These are phyloP conservation scores for Pterocles burchelli DNA, from an alignment of 2,113 vertebrate species.

Conservation along the genomic window DNA sequence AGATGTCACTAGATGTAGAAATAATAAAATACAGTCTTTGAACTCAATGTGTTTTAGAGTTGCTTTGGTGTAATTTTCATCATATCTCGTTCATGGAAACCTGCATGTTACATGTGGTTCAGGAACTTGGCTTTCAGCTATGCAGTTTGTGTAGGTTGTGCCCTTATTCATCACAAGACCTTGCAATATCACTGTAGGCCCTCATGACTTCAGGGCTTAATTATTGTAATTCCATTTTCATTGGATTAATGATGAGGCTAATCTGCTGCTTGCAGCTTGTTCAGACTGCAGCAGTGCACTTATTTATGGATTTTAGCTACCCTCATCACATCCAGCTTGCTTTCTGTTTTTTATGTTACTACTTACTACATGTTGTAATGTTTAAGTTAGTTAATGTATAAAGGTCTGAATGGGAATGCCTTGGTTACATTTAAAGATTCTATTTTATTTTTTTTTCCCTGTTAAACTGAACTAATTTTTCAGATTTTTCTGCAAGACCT, in stretches of 20 bases:
- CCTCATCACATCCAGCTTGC: neutral
- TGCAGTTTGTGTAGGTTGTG: neutral
- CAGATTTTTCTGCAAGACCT: neutral
- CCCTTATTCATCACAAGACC: slow-evolving; percentile 31
- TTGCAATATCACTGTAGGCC: slow-evolving; percentile 24
- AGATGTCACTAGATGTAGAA: neutral
- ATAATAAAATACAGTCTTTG: neutral
- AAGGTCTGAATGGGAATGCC: neutral
- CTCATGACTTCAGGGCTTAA: slow-evolving; percentile 31
- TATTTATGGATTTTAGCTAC: neutral
- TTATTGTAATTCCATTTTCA: slow-evolving; percentile 51
- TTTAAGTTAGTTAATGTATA: slow-evolving; percentile 4
- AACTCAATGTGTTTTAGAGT: neutral
- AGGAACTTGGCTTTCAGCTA: neutral
- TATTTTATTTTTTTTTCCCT: neutral
- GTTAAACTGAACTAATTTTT: neutral
- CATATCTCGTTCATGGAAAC: neutral
- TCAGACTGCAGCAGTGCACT: neutral
- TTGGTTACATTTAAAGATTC: neutral
- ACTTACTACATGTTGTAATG: neutral
- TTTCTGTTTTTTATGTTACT: neutral
- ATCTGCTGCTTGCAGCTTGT: slow-evolving; percentile 48
- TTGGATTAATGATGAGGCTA: slow-evolving; percentile 46
- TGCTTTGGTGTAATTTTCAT: neutral
- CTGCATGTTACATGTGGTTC: neutral